These are phyloP conservation scores for Tromatobia lineatoria DNA, from an alignment of 2,888 invertebrate species.

Conservation along the genomic window DNA sequence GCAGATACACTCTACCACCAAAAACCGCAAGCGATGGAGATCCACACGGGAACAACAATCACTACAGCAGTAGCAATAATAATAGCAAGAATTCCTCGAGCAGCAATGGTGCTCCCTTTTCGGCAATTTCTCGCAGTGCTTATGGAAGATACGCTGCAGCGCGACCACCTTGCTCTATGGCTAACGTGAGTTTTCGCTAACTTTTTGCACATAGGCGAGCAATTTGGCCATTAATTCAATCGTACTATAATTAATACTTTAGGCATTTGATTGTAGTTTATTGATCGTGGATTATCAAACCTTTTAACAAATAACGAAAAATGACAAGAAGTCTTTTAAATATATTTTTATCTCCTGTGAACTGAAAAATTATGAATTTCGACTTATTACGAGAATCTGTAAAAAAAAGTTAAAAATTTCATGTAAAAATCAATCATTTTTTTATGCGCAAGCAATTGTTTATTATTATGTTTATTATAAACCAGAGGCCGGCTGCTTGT, in stretches of 20 bases:
- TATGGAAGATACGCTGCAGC: constrained; percentile 88
- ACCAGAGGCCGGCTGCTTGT: no score
- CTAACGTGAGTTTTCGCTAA: constrained; percentile 86
- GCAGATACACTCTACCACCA: constrained; percentile 77
- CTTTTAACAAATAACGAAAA: no score
- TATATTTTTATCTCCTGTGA: no score
- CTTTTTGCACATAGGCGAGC: not conserved
- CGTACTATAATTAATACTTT: not conserved
- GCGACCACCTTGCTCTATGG: constrained; percentile 89
- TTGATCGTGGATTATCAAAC: no score
- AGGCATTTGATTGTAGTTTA: not conserved
- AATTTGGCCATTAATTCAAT: not conserved
- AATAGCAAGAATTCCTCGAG: constrained; percentile 66
- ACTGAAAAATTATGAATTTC: no score
- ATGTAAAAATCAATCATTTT: no score
- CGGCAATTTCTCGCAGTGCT: constrained; percentile 76
- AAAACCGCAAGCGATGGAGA: constrained; percentile 72
- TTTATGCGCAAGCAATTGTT: no score
- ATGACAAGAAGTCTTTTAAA: no score
- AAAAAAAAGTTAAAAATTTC: no score
- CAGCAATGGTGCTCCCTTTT: constrained; percentile 78
- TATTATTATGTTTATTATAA: no score
- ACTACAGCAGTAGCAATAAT: constrained; percentile 73
- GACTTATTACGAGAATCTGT: no score
- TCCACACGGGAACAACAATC: constrained; percentile 69